phyloP scores from a whole-genome alignment of 1,140 invertebrate species.

The Hycleus phaleratus region DNA sequence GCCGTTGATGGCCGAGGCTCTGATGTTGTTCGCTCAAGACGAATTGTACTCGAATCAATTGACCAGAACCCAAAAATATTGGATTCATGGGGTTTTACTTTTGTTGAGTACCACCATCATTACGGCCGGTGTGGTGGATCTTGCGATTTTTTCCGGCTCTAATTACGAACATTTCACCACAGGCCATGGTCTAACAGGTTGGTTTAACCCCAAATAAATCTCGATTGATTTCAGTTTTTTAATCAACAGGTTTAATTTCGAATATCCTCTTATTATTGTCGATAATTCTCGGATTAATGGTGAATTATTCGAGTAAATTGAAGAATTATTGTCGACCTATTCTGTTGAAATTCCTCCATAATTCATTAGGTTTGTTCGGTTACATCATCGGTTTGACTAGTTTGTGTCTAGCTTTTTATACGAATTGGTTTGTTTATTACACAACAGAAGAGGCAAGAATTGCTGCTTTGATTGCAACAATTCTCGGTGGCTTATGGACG shows the following conservation, averaged over 20 bases:
- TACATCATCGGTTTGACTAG: conserved; percentile 28
- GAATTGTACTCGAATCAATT: conserved; percentile 26
- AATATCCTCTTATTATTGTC: not conserved
- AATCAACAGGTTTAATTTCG: not conserved
- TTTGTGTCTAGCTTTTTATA: conserved; percentile 26
- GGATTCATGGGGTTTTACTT: conserved; percentile 25
- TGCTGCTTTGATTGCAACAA: conserved; percentile 23
- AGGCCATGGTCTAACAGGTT: conserved; percentile 29
- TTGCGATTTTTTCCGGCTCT: conserved; percentile 19
- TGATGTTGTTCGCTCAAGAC: conserved; percentile 27
- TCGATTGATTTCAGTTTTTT: not conserved
- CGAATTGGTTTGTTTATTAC: conserved; percentile 28
- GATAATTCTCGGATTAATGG: not conserved
- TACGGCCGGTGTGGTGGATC: conserved; percentile 20
- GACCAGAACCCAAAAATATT: conserved; percentile 23
- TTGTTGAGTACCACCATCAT: conserved; percentile 19
- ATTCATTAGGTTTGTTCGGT: conserved; percentile 23
- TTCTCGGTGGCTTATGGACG: conserved; percentile 18
- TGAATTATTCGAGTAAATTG: not conserved
- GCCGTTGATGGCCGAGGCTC: conserved; percentile 28
- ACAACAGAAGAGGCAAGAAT: conserved; percentile 23
- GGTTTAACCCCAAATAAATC: not conserved
- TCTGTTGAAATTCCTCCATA: conserved; percentile 25
- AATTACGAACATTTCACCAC: conserved; percentile 25
- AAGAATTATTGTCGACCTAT: conserved; percentile 3